Percentiles rank a stretch among this genome's conserved stretches.
Conservation (phyloP, 2,797 vertebrate genomes). For the Gallirallus australis region DNA sequence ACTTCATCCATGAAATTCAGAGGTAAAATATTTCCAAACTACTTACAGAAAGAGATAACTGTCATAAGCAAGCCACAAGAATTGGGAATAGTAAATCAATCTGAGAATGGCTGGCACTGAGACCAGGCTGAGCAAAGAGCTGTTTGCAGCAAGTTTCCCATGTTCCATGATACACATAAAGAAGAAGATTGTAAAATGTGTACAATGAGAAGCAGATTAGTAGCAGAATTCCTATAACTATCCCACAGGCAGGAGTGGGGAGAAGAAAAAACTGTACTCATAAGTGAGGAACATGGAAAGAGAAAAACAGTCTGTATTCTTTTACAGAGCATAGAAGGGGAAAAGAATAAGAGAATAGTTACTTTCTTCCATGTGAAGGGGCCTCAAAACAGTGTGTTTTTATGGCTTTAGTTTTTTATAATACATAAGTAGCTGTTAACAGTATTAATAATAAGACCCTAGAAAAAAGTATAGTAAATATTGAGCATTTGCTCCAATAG, state of each 20-base stretch:
- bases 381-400: background rate
- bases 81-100: slow-evolving; percentile 1
- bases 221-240: slow-evolving; percentile 5
- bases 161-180: slow-evolving; percentile 8
- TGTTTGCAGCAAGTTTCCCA: background rate
- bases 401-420: background rate
- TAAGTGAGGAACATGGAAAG: background rate
- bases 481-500: background rate
- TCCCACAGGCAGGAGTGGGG: background rate
- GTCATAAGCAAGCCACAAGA: background rate
- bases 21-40: background rate
- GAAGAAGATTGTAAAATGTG: slow-evolving; percentile 20
- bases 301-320: background rate
- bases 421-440: background rate
- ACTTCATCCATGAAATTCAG: background rate
- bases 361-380: background rate
- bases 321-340: background rate
- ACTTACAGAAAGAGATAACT: slow-evolving; percentile 3
- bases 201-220: slow-evolving; percentile 52
- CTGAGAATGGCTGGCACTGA: slow-evolving; percentile 16
- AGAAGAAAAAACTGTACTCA: slow-evolving; percentile 9
- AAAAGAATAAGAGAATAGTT: background rate
- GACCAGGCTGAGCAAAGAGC: background rate
- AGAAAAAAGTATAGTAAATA: background rate
- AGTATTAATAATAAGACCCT: background rate